Conservation (phyloP, 2,113 vertebrate species). For the Brachirus orientalis region DNA sequence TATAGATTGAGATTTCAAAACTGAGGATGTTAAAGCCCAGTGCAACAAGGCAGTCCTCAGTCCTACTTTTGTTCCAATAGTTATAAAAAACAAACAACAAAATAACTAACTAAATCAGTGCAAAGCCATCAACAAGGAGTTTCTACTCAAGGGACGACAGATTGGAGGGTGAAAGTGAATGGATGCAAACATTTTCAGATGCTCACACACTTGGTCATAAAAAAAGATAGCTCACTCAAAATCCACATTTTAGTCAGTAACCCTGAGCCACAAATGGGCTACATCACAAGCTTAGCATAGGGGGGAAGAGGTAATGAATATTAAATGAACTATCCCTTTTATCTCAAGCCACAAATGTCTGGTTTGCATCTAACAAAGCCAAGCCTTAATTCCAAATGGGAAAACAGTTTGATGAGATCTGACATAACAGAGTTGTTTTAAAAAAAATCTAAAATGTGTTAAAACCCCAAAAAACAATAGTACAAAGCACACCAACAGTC, state of each 20-base stretch:
- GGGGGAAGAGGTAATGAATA: conserved; percentile 21
- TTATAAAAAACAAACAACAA: conserved; percentile 74
- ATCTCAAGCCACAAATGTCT: conserved; percentile 74
- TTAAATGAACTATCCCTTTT: conserved; percentile 65
- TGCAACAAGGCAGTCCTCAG: conserved; percentile 84
- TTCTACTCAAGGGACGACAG: conserved; percentile 79
- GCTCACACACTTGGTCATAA: conserved; percentile 64
- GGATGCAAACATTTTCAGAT: conserved; percentile 79
- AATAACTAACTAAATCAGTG: conserved; percentile 86
- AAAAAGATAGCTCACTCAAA: conserved; percentile 59
- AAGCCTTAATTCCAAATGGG: conserved; percentile 67
- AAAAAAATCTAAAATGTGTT: conserved; percentile 63
- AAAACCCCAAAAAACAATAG: conserved; percentile 57
- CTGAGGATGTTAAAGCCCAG: conserved; percentile 83
- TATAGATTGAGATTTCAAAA: conserved; percentile 86
- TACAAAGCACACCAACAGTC: conserved; percentile 43
- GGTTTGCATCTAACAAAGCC: conserved; percentile 71
- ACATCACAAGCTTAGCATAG: conserved; percentile 54
- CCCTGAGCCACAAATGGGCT: conserved; percentile 41
- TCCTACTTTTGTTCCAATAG: conserved; percentile 73
- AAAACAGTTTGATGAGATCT: conserved; percentile 73
- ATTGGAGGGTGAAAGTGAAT: conserved; percentile 61
- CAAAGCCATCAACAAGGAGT: conserved; percentile 86
- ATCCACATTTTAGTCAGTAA: conserved; percentile 54
- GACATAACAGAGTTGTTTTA: conserved; percentile 18